Evolutionary conservation across 2,113 vertebrate genomes (phyloP).

Genomic region (Nothocercus julius): DNA sequence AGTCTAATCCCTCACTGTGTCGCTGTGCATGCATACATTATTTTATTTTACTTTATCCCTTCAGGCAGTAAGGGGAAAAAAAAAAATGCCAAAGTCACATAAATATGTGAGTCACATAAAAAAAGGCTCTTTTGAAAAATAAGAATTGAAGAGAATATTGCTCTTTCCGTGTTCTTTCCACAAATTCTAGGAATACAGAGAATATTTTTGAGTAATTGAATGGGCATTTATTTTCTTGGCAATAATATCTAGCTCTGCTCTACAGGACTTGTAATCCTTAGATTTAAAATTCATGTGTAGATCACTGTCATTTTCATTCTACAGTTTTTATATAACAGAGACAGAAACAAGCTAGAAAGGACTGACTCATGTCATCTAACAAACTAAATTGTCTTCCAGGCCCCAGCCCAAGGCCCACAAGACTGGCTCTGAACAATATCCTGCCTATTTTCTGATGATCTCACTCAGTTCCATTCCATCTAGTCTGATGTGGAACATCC

Average conservation of each 20-base stretch:
- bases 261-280: background rate
- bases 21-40: constrained; percentile 30
- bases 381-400: background rate
- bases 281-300: background rate
- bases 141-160: constrained; percentile 28
- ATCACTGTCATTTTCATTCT: background rate
- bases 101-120: constrained; percentile 30
- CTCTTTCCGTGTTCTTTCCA: background rate
- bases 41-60: constrained; percentile 47
- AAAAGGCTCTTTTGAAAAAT: constrained; percentile 45
- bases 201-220: constrained; percentile 10
- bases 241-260: background rate
- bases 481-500: background rate
- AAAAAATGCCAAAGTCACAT: background rate
- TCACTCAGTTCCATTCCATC: background rate
- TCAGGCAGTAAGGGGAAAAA: constrained; percentile 29
- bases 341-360: background rate
- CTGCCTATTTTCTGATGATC: background rate
- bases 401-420: background rate
- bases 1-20: constrained; percentile 23
- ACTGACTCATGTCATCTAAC: background rate
- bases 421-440: background rate
- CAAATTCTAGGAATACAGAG: background rate
- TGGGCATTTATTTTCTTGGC: background rate
- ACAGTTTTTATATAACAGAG: background rate